Evolutionary conservation across 2,797 vertebrate genomes (phyloP).

Genomic region (Calcarius lapponicus): DNA sequence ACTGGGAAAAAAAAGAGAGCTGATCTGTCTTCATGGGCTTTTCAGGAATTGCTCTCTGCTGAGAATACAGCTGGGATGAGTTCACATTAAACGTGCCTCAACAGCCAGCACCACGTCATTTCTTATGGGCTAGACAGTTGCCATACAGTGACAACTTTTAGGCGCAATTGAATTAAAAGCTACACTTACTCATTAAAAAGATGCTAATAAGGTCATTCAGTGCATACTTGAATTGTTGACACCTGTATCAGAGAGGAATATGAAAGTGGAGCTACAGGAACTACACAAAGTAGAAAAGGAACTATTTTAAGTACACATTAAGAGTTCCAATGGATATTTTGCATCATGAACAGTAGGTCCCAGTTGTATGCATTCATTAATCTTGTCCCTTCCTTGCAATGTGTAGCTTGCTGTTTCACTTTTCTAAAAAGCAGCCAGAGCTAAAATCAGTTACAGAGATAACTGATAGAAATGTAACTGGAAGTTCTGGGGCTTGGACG

Average conservation of each 20-base stretch:
- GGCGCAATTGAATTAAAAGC: background rate
- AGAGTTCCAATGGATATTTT: background rate
- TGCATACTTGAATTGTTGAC: background rate
- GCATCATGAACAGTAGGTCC: background rate
- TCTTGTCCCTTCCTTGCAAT: background rate
- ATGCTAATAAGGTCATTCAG: background rate
- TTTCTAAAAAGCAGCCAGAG: background rate
- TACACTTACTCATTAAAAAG: background rate
- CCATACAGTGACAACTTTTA: background rate
- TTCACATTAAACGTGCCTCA: background rate
- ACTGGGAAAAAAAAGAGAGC: accelerated
- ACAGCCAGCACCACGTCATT: background rate
- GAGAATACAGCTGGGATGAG: background rate
- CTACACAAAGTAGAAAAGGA: background rate
- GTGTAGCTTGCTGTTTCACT: background rate
- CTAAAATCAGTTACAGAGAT: background rate
- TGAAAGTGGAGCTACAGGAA: background rate
- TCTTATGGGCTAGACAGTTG: background rate
- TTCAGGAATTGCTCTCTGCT: background rate
- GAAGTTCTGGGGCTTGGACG: slow-evolving; percentile 9
- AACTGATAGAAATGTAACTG: slow-evolving; percentile 12
- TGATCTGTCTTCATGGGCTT: background rate
- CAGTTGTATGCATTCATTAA: background rate
- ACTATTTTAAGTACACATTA: background rate
- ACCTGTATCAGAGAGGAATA: background rate